Percentiles rank a stretch among this genome's conserved stretches.
Conservation (phyloP, 2,888 invertebrate species). For the Hanleya hanleyi region DNA sequence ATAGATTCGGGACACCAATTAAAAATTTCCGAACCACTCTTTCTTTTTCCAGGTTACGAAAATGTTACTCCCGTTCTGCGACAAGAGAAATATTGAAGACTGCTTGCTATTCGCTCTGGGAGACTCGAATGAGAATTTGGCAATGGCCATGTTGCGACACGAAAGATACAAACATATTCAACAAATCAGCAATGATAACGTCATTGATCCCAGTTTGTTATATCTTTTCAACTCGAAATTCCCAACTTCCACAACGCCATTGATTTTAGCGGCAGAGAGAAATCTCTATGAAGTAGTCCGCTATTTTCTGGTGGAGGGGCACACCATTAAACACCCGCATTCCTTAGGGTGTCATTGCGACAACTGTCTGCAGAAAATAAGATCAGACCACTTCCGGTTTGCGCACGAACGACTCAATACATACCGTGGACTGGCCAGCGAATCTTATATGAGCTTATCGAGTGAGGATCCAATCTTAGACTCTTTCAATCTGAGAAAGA, state of each 20-base stretch:
- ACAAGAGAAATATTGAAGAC: not conserved
- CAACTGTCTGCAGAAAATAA: not conserved
- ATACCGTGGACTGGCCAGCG: constrained; percentile 40
- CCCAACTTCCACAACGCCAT: not conserved
- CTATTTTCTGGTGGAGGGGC: not conserved
- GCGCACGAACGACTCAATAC: constrained; percentile 34
- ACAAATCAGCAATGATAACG: not conserved
- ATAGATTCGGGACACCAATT: too few species aligned
- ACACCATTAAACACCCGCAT: not conserved
- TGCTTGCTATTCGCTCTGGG: not conserved
- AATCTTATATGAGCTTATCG: constrained; percentile 42
- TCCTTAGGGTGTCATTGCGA: not conserved
- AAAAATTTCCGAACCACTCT: too few species aligned
- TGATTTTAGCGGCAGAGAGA: not conserved
- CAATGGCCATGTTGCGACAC: constrained; percentile 5
- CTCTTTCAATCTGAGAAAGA: constrained; percentile 40
- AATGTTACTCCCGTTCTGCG: not conserved
- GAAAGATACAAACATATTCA: not conserved
- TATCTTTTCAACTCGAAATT: not conserved
- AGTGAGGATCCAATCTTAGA: constrained; percentile 40
- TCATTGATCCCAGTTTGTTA: not conserved
- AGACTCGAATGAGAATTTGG: not conserved
- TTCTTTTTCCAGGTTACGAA: not conserved
- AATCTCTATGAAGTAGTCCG: constrained; percentile 5
- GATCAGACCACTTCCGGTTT: constrained; percentile 3